Percentiles rank a stretch among this genome's conserved stretches.
phyloP scores from a whole-genome alignment of 2,888 invertebrate genomes.

The Macrophya alboannulata region DNA sequence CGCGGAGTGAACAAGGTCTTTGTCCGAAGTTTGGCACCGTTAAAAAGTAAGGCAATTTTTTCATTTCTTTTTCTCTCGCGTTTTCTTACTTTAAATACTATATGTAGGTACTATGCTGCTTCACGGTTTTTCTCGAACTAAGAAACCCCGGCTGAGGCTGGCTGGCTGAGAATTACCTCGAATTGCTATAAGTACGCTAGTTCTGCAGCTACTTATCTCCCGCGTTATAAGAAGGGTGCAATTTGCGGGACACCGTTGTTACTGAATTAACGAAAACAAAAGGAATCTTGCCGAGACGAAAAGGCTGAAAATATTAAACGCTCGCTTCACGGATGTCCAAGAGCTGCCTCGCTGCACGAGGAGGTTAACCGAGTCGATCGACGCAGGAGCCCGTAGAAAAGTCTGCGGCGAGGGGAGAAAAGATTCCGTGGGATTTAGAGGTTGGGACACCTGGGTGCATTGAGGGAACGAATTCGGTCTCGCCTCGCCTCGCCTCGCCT shows the following conservation, averaged over 20 bases:
- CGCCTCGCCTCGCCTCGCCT: slow-evolving; percentile 57
- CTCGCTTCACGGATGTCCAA: slow-evolving; percentile 1
- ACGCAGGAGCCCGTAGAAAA: slow-evolving; percentile 59
- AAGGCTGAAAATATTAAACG: not conserved
- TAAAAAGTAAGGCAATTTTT: slow-evolving; percentile 61
- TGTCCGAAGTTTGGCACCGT: not conserved
- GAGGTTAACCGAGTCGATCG: slow-evolving; percentile 42
- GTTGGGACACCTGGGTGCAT: slow-evolving; percentile 69
- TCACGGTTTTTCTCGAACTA: slow-evolving; percentile 61
- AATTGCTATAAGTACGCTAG: slow-evolving; percentile 8
- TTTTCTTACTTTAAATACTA: slow-evolving; percentile 64
- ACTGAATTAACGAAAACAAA: not conserved
- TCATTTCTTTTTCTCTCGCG: slow-evolving; percentile 61
- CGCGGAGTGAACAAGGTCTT: not conserved
- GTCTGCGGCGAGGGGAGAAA: slow-evolving; percentile 60
- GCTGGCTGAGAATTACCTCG: slow-evolving; percentile 21
- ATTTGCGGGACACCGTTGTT: not conserved
- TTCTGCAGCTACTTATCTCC: not conserved
- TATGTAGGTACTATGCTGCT: slow-evolving; percentile 52
- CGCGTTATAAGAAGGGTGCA: not conserved
- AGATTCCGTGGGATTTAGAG: slow-evolving; percentile 67
- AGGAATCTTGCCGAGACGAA: not conserved
- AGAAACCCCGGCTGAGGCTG: slow-evolving; percentile 58
- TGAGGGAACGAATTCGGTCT: slow-evolving; percentile 65
- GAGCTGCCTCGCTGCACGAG: not conserved